A percentile compares a stretch with the other conserved stretches of the same genome.
Conservation (phyloP, 2,888 invertebrate genomes). For the Perithous albicinctus region DNA sequence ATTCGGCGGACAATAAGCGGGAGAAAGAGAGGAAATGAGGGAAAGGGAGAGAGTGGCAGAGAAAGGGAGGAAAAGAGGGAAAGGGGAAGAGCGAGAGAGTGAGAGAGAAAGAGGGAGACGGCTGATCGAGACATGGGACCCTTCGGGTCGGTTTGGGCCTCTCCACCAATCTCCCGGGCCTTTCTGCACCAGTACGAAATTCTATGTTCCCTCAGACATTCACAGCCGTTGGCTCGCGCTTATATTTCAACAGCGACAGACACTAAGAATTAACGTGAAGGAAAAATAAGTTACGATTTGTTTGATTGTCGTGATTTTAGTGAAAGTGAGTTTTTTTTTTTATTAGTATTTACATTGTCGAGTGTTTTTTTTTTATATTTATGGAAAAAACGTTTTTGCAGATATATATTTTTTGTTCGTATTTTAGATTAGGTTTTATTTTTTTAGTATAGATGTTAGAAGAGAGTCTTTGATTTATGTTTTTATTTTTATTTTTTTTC, state of each 20-base stretch:
- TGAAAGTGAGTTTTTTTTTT: too few species aligned
- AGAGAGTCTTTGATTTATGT: too few species aligned
- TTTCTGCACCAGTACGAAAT: conserved; percentile 53
- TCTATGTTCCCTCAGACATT: conserved; percentile 48
- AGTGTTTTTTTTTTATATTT: neutral
- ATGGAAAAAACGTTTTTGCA: neutral
- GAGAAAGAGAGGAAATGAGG: conserved; percentile 37
- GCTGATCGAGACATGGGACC: conserved; percentile 50
- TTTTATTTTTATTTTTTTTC: too few species aligned
- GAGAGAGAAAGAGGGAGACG: conserved; percentile 4
- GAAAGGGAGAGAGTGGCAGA: conserved; percentile 24
- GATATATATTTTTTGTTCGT: too few species aligned
- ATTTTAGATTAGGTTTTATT: too few species aligned
- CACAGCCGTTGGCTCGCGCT: neutral
- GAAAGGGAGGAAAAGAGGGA: neutral
- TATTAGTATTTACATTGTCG: too few species aligned
- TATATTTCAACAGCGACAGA: neutral
- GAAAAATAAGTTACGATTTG: neutral
- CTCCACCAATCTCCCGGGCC: conserved; percentile 47
- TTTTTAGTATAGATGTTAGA: too few species aligned
- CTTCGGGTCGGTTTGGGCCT: conserved; percentile 60
- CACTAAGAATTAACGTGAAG: neutral
- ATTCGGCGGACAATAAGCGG: conserved; percentile 57
- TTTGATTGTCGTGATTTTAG: neutral
- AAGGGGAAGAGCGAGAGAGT: conserved; percentile 25